Base-by-base conservation (phyloP, 2,888 invertebrate species). In the Limenitis camilla region DNA sequence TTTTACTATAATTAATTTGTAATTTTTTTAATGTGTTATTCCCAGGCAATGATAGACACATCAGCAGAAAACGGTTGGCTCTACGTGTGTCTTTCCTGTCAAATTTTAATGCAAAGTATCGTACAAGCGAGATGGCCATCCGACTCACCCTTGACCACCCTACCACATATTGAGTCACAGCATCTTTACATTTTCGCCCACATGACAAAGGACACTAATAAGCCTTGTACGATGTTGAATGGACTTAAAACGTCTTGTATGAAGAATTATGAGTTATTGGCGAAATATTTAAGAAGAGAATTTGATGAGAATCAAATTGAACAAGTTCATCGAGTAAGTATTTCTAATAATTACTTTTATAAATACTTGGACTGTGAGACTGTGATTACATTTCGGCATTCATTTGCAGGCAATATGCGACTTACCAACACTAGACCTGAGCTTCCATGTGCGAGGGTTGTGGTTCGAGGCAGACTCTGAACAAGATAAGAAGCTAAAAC, bases 41-140 rank as follows among this genome's bases (percentile, higher is more conserved):
- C 81, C 10, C 83, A 98, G 95, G 98, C 98, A 19, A 97, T 99
- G 96, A 93, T 99, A 66, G 99, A 99, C 81, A 92, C 96, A 8
- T 91, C 93, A 40, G 96, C 97, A 0, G 95, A 97, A 74, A 90
- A 92, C 63, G 97, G 97, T 43, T 98, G 97, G 96, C 84, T 99
- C 6, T 89, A 92, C 5, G 93, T 94, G 2, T 92, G 96, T 0
- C 76, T 99, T 9, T 90, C 91, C 52, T 89, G 95, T 52, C 94
- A 96, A 63, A 89, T 91, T 60, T 65, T 96, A 7, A 91, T 97
- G 87, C 99, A 99, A 82, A 94, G 95, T 90, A 88, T 97, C 9
- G 90, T 98, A 5, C 98, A 98, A 88, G 98, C 94, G 0, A 89
- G 95, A 40, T 97, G 97, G 96, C 88, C 93, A n/a, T 84, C 90